Base-by-base conservation (phyloP, 2,797 vertebrate genomes). In the Dermochelys coriacea region DNA sequence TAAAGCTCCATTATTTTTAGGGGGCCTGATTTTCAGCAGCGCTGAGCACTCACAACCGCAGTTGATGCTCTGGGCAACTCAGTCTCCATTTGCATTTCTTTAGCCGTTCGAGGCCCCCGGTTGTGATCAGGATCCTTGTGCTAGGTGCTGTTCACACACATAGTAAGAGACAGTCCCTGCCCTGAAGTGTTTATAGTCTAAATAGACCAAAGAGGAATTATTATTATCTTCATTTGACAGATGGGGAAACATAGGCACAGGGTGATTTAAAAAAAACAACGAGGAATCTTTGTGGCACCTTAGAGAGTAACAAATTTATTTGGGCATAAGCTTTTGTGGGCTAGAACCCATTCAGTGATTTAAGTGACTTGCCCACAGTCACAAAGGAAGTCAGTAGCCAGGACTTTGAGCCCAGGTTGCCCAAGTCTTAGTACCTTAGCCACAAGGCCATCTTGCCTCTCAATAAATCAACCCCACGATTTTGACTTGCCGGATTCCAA, bases 401-500 rank as follows among this genome's bases (percentile, higher is more conserved):
- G 64, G 64, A 71, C 12, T 71, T 19, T 37, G n/a, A 71, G 19
- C 18, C 64, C n/a, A 37, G 19, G n/a, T 12, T 8, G 80, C 2
- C 71, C 0, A 0, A 80, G 86, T 7, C 5, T 75, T 50, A 27
- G 2, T 47, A 49, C 14, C 84, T 89, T 34, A 49, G 64, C 2
- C 87, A 5, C 84, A 49, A 0, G 10, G 2, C 49, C 64, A 2
- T 74, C 77, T 85, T 59, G 84, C 29, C 41, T 4, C 79, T 87
- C 9, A 0, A 29, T 12, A 77, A 77, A 77, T 77, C 25, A 77
- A 0, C 71, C 34, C 37, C 74, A 47, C 90, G 54, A 92, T 89
- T 91, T 95, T 94, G 94, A 29, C 16, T 84, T 29, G 80, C 87
- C 86, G 84, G 94, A 52, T 84, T 50, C 54, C 88, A 89, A 3